These are phyloP conservation scores for Eupeodes latifasciatus DNA, from an alignment of 2,888 invertebrate species.

Conservation along the genomic window DNA sequence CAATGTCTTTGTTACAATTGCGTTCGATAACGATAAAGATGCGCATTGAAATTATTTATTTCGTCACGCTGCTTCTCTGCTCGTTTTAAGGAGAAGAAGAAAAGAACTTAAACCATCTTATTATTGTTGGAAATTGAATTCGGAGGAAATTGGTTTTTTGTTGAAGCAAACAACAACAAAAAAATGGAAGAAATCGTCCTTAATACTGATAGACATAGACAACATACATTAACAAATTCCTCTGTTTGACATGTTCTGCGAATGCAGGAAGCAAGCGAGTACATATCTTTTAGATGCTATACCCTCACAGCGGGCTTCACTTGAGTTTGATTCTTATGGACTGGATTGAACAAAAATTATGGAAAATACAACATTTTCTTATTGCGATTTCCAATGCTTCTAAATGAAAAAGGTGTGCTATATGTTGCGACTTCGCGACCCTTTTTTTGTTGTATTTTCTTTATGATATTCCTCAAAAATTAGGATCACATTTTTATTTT, in stretches of 20 bases:
- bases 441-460: slow-evolving; percentile 34
- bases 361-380: slow-evolving; percentile 24
- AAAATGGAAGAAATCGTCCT: background rate
- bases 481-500: slow-evolving; percentile 67
- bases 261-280: slow-evolving; percentile 49
- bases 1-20: slow-evolving; percentile 46
- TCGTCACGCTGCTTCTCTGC: slow-evolving; percentile 72
- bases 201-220: slow-evolving; percentile 26
- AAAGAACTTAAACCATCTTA: slow-evolving; percentile 9
- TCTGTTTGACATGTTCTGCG: slow-evolving; percentile 67
- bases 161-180: slow-evolving; percentile 1
- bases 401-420: slow-evolving; percentile 28
- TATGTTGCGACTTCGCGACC: slow-evolving; percentile 66
- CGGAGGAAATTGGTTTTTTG: slow-evolving; percentile 41
- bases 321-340: background rate
- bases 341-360: background rate
- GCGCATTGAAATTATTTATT: slow-evolving; percentile 35
- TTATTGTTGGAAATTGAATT: slow-evolving; percentile 58
- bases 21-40: slow-evolving; percentile 27
- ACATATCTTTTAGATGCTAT: background rate
- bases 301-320: slow-evolving; percentile 60
- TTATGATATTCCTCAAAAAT: slow-evolving; percentile 63
- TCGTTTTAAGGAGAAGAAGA: background rate
- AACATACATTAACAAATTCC: slow-evolving; percentile 6
- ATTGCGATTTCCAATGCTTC: slow-evolving; percentile 35